Evolutionary conservation across 2,113 vertebrate species (phyloP).

Genomic region (Centrocercus urophasianus): DNA sequence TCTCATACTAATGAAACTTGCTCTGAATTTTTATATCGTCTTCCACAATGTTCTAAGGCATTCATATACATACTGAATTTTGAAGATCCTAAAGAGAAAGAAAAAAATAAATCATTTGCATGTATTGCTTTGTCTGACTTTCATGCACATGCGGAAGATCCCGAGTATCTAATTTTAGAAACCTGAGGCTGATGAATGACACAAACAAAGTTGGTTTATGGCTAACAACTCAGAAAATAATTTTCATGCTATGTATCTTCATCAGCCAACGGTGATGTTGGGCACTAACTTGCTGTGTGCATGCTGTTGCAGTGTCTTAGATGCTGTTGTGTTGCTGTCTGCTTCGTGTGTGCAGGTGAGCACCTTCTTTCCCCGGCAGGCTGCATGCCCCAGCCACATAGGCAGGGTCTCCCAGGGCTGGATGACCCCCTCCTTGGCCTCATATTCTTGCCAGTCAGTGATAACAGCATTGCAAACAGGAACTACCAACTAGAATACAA

Average conservation of each 20-base stretch:
- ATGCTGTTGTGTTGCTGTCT: neutral
- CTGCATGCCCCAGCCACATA: neutral
- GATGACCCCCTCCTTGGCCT: neutral
- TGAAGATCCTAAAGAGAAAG: neutral
- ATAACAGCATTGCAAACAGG: neutral
- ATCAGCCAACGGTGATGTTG: neutral
- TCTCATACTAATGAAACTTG: neutral
- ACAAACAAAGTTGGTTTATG: neutral
- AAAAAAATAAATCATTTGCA: neutral
- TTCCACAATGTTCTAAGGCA: neutral
- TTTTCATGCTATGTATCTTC: neutral
- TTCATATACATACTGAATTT: neutral
- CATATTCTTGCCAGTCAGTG: fast-evolving
- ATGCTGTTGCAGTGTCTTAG: neutral
- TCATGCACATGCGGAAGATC: neutral
- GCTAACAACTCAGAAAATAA: constrained; percentile 19
- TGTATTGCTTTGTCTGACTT: constrained; percentile 16
- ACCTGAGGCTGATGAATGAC: neutral
- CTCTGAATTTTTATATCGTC: neutral
- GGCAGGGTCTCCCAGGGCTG: neutral
- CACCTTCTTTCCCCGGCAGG: neutral
- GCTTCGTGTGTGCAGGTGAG: neutral
- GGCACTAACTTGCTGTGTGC: neutral
- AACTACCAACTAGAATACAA: neutral
- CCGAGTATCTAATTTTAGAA: constrained; percentile 42